Conservation (phyloP, 2,888 invertebrate species). For the Melanophora roralis region DNA sequence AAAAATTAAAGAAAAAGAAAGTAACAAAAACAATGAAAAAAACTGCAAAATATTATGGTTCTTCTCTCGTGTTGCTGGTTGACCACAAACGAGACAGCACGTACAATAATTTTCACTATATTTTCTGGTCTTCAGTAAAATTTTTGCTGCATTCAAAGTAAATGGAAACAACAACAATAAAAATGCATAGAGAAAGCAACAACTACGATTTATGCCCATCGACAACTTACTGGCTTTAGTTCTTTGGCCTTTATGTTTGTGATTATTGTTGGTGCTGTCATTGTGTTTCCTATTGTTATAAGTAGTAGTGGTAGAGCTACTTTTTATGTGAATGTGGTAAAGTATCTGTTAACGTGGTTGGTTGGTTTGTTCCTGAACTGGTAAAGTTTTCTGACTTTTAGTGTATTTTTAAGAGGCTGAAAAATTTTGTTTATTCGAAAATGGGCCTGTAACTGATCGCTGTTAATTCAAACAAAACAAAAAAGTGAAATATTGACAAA, state of each 20-base stretch:
- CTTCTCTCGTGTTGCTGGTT: constrained; percentile 1
- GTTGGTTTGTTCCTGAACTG: constrained; percentile 35
- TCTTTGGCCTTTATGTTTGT: constrained; percentile 25
- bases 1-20: constrained; percentile 23
- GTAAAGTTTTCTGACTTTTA: no score
- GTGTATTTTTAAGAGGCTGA: no score
- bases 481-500: no score
- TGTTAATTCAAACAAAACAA: no score
- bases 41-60: no score
- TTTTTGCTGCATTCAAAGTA: constrained; percentile 38
- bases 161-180: constrained; percentile 4
- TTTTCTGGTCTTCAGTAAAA: constrained; percentile 21
- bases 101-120: constrained; percentile 8
- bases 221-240: constrained; percentile 49
- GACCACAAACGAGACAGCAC: neutral
- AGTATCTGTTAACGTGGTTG: constrained; percentile 53
- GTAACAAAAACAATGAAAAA: constrained; percentile 34
- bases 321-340: constrained; percentile 66
- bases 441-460: constrained; percentile 57
- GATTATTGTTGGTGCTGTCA: constrained; percentile 6
- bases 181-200: constrained; percentile 34
- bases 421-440: constrained; percentile 51
- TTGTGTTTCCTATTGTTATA: neutral
- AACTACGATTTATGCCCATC: constrained; percentile 60
- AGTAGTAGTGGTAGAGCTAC: constrained; percentile 26